Conservation (phyloP, 2,888 invertebrate genomes). For the Oligia strigilis region DNA sequence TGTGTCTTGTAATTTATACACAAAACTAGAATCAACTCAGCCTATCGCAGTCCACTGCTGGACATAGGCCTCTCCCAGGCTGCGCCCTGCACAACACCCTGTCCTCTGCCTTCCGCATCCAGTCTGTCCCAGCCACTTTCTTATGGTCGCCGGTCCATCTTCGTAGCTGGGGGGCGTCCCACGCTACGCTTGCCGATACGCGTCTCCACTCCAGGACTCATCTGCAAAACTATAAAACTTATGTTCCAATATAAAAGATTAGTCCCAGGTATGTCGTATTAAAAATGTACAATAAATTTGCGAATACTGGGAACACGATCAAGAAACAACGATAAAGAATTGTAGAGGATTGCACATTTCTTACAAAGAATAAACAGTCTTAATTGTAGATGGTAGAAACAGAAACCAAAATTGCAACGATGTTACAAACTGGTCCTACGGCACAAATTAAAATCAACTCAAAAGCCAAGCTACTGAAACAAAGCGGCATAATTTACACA, state of each 20-base stretch:
- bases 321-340: neutral
- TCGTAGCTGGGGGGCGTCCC: too few species aligned
- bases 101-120: neutral
- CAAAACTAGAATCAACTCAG: too few species aligned
- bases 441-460: conserved; percentile 18
- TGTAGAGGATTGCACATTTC: neutral
- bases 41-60: too few species aligned
- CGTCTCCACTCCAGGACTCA: neutral
- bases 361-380: neutral
- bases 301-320: neutral
- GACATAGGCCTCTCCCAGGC: too few species aligned
- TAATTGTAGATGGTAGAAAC: neutral
- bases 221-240: neutral
- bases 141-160: too few species aligned
- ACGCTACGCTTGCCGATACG: neutral
- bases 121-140: too few species aligned
- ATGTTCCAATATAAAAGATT: too few species aligned
- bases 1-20: too few species aligned
- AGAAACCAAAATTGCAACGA: neutral
- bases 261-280: neutral
- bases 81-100: neutral
- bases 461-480: conserved; percentile 16
- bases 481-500: conserved; percentile 36
- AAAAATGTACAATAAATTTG: neutral
- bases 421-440: neutral